phyloP scores from a whole-genome alignment of 2,888 invertebrate genomes.

The Microchrysa polita region DNA sequence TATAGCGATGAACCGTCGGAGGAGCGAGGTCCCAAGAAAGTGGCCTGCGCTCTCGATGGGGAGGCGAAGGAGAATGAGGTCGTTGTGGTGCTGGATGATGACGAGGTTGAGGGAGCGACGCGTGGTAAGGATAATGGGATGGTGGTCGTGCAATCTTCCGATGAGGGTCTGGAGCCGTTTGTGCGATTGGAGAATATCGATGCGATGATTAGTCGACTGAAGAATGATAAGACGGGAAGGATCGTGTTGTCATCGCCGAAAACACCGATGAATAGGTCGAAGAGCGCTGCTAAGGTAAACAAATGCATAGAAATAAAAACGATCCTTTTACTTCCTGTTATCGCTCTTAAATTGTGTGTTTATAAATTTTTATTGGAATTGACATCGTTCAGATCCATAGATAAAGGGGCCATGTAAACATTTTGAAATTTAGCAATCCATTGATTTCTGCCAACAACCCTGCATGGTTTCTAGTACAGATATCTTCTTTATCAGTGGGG shows the following conservation, averaged over 20 bases:
- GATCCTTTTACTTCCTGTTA: no score
- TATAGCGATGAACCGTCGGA: slow-evolving; percentile 50
- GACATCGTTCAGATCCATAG: no score
- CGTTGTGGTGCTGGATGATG: slow-evolving; percentile 38
- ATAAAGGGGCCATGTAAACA: no score
- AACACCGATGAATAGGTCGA: slow-evolving; percentile 29
- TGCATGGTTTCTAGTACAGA: no score
- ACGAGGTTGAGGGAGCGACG: not conserved
- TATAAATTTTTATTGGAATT: no score
- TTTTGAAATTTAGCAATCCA: no score
- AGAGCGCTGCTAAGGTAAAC: not conserved
- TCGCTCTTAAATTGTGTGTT: no score
- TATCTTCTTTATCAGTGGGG: no score
- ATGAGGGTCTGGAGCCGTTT: slow-evolving; percentile 31
- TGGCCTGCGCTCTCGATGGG: slow-evolving; percentile 24
- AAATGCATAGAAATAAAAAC: not conserved
- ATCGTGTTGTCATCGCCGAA: slow-evolving; percentile 22
- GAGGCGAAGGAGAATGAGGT: slow-evolving; percentile 34
- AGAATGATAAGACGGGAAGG: slow-evolving; percentile 34
- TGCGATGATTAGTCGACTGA: slow-evolving; percentile 14
- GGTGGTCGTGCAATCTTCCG: not conserved
- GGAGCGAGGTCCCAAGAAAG: slow-evolving; percentile 18
- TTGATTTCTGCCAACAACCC: no score
- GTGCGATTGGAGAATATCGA: slow-evolving; percentile 42
- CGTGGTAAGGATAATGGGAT: not conserved